Conservation (phyloP, 2,888 invertebrate genomes). For the Archips crataeganus region DNA sequence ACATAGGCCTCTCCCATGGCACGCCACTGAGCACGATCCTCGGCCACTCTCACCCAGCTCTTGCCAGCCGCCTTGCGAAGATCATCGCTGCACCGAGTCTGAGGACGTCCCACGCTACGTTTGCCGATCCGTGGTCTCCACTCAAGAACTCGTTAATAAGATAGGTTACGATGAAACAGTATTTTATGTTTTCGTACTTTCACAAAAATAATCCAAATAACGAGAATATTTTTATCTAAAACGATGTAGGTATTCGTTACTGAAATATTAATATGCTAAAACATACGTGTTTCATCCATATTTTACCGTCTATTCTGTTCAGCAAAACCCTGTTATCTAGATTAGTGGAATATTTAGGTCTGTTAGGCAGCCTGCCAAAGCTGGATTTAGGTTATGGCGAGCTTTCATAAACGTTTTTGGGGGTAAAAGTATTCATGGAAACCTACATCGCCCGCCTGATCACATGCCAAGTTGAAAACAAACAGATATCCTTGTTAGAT, state of each 20-base stretch:
- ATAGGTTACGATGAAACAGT: no score
- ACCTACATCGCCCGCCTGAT: background rate
- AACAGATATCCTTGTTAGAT: background rate
- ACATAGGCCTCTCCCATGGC: no score
- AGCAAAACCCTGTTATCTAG: constrained; percentile 21
- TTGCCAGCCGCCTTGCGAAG: no score
- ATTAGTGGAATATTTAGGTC: constrained; percentile 22
- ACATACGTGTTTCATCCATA: background rate
- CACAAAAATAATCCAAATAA: no score
- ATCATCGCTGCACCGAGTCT: no score
- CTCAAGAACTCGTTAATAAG: no score
- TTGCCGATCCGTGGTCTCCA: no score
- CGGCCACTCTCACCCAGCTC: no score
- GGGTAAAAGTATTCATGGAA: constrained; percentile 29
- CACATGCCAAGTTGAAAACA: background rate
- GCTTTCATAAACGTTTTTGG: constrained; percentile 16
- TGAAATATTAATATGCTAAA: background rate
- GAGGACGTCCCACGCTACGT: no score
- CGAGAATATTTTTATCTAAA: no score
- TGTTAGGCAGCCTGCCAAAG: constrained; percentile 36
- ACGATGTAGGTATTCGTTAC: background rate
- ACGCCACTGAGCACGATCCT: no score
- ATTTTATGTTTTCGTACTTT: no score
- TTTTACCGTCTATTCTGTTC: background rate
- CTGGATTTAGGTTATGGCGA: constrained; percentile 26